Evolutionary conservation across 1,140 invertebrate genomes (phyloP).

Genomic region (Pararge aegeria): DNA sequence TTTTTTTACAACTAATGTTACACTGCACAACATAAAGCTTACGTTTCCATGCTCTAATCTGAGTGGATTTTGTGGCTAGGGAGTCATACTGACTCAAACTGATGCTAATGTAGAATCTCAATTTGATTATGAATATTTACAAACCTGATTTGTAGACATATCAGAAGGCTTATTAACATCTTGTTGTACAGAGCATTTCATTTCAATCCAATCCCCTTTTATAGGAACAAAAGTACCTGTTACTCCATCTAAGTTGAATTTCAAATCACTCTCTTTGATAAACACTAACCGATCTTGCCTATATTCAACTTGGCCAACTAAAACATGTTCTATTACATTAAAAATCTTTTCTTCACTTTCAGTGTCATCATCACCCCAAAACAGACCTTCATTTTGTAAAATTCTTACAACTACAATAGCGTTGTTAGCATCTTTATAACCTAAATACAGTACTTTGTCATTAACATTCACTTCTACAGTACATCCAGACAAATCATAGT

Average conservation of each 20-base stretch:
- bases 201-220: conserved; percentile 83
- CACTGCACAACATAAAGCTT: too few relatives aligned
- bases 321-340: conserved; percentile 67
- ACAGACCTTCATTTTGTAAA: conserved; percentile 53
- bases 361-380: conserved; percentile 57
- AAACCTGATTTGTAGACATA: conserved; percentile 53
- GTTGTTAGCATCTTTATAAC: conserved; percentile 55
- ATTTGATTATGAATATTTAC: background rate
- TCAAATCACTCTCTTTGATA: conserved; percentile 76
- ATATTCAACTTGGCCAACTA: conserved; percentile 78
- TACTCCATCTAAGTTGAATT: conserved; percentile 80
- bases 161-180: conserved; percentile 67
- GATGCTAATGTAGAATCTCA: background rate
- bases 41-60: too few relatives aligned
- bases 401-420: conserved; percentile 55
- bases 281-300: conserved; percentile 75
- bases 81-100: too few relatives aligned
- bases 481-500: conserved; percentile 50
- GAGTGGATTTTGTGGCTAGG: too few relatives aligned
- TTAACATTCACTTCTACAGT: conserved; percentile 47
- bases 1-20: too few relatives aligned
- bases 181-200: conserved; percentile 81
- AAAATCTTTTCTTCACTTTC: conserved; percentile 54
- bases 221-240: conserved; percentile 74
- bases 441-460: conserved; percentile 64